phyloP scores from a whole-genome alignment of 2,888 invertebrate genomes.

The Xylota sylvarum region DNA sequence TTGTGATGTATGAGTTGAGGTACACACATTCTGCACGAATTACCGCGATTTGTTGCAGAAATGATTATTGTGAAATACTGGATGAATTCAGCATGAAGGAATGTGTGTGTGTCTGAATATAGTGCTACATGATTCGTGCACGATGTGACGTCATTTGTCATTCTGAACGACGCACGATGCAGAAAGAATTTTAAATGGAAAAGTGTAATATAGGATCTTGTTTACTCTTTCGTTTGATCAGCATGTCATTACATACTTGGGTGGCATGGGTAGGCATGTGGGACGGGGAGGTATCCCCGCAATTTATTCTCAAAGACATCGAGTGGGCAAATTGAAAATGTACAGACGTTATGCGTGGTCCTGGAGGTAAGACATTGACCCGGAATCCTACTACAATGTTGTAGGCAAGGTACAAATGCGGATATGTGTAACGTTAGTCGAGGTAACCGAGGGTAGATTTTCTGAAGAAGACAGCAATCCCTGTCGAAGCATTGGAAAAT shows the following conservation, averaged over 20 bases:
- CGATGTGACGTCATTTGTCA: slow-evolving; percentile 28
- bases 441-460: too few species aligned
- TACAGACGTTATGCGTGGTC: too few species aligned
- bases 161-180: slow-evolving; percentile 12
- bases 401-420: too few species aligned
- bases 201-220: neutral
- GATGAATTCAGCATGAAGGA: slow-evolving; percentile 15
- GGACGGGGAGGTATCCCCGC: neutral
- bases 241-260: neutral
- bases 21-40: slow-evolving; percentile 8
- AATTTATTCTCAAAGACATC: too few species aligned
- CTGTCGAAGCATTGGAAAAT: too few species aligned
- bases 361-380: too few species aligned
- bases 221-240: neutral
- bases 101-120: slow-evolving; percentile 18
- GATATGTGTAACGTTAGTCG: too few species aligned
- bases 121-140: neutral
- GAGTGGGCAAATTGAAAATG: too few species aligned
- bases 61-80: slow-evolving; percentile 17
- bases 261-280: neutral
- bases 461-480: too few species aligned
- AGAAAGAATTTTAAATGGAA: slow-evolving; percentile 34
- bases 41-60: slow-evolving; percentile 19
- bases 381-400: too few species aligned
- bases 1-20: neutral